phyloP scores from a whole-genome alignment of 2,888 invertebrate genomes.

The Cylloceria caligata region DNA sequence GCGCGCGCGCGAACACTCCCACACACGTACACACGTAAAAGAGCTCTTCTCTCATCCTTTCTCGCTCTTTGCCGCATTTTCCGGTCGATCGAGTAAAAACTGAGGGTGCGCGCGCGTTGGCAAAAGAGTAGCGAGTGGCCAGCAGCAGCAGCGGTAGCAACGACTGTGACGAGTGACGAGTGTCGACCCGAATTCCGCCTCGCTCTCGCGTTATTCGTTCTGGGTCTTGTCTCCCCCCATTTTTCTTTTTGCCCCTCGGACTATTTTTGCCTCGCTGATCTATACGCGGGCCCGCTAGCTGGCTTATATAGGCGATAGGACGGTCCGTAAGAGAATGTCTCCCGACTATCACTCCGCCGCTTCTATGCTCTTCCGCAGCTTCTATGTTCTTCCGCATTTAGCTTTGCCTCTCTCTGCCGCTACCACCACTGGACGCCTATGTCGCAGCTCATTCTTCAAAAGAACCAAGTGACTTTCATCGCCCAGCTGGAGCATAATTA shows the following conservation, averaged over 20 bases:
- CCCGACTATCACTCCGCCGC: slow-evolving; percentile 26
- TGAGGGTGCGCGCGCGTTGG: slow-evolving; percentile 51
- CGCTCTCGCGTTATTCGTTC: slow-evolving; percentile 38
- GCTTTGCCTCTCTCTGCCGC: slow-evolving; percentile 1
- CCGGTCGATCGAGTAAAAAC: slow-evolving; percentile 70
- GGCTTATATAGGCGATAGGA: neutral
- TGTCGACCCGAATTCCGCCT: slow-evolving; percentile 64
- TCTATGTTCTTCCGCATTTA: slow-evolving; percentile 17
- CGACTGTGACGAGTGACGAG: slow-evolving; percentile 53
- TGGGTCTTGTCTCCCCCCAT: slow-evolving; percentile 19
- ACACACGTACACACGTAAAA: slow-evolving; percentile 7
- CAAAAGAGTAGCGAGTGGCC: slow-evolving; percentile 44
- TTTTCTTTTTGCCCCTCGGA: neutral
- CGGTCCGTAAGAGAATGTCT: slow-evolving; percentile 23
- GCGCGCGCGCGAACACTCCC: no score
- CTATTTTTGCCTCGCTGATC: slow-evolving; percentile 11
- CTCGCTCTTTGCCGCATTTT: slow-evolving; percentile 65
- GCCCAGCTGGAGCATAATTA: slow-evolving; percentile 62
- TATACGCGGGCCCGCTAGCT: neutral
- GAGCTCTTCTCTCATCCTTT: slow-evolving; percentile 36
- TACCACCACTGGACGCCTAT: neutral
- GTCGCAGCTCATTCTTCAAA: slow-evolving; percentile 55
- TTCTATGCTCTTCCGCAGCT: slow-evolving; percentile 1
- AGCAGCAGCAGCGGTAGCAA: slow-evolving; percentile 4
- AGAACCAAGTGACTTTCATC: slow-evolving; percentile 63